Evolutionary conservation across 1,140 invertebrate genomes (phyloP).

Genomic region (Macrobrachium nipponense): DNA sequence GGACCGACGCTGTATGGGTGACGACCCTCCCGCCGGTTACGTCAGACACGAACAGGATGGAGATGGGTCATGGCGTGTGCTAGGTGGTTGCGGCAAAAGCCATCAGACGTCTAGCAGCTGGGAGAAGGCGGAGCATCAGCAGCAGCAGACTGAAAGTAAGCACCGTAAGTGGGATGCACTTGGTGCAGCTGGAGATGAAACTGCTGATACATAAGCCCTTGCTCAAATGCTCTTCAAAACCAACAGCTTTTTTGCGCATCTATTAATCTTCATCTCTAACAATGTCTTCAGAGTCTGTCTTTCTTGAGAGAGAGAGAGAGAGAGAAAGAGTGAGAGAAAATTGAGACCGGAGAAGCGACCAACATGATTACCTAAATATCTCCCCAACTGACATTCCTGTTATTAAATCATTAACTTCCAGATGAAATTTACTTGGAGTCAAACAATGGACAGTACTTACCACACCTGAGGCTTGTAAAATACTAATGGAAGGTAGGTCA

Average conservation of each 20-base stretch:
- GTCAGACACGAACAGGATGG: constrained; percentile 35
- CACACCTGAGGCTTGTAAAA: too few relatives aligned
- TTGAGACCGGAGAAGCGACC: background rate
- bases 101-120: constrained; percentile 12
- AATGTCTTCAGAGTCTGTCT: constrained; percentile 15
- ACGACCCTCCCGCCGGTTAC: constrained; percentile 30
- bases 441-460: too few relatives aligned
- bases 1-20: constrained; percentile 25
- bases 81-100: constrained; percentile 17
- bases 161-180: constrained; percentile 21
- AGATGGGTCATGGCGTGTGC: constrained; percentile 34
- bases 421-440: too few relatives aligned
- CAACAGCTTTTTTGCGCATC: constrained; percentile 1
- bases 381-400: too few relatives aligned
- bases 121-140: background rate
- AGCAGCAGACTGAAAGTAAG: constrained; percentile 24
- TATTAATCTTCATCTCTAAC: constrained; percentile 9
- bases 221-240: background rate
- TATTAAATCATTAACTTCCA: too few relatives aligned
- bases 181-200: background rate
- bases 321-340: constrained; percentile 8
- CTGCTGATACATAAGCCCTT: background rate
- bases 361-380: background rate
- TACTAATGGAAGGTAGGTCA: too few relatives aligned
- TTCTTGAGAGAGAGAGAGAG: constrained; percentile 6